These are phyloP conservation scores for Apodemus agrarius DNA, from an alignment of 2,797 vertebrate species.

Conservation along the genomic window DNA sequence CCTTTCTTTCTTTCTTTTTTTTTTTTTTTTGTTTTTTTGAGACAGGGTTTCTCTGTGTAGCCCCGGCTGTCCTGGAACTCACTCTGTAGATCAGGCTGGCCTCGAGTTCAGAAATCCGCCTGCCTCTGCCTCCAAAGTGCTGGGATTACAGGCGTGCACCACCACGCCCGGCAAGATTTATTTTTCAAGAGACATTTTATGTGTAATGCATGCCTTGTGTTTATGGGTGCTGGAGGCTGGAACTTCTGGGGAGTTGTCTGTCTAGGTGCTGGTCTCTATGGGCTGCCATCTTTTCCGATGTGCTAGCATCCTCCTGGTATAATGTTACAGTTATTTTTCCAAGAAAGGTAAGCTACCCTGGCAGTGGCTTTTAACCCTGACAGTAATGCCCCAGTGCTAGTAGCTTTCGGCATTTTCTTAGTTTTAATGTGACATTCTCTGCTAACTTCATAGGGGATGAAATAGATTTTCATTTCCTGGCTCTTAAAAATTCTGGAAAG, in stretches of 20 bases:
- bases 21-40: no score
- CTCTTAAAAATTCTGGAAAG: conserved; percentile 36
- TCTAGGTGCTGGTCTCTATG: background rate
- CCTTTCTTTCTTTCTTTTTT: no score
- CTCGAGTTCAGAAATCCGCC: no score
- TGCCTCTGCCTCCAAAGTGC: no score
- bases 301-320: background rate
- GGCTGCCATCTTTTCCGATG: background rate
- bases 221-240: no score
- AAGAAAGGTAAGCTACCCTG: conserved; percentile 5
- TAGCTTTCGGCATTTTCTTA: conserved; percentile 2
- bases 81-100: no score
- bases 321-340: background rate
- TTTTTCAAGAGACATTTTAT: background rate
- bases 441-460: conserved; percentile 28
- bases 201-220: background rate
- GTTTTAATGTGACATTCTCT: background rate
- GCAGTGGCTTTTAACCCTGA: background rate
- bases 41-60: no score
- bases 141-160: no score
- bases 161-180: background rate
- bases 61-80: no score
- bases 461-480: conserved; percentile 8
- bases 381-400: conserved; percentile 4
- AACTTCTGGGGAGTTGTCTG: background rate